Base-by-base conservation (phyloP, 2,797 vertebrate genomes). In the Melanotaenia pygmaea region DNA sequence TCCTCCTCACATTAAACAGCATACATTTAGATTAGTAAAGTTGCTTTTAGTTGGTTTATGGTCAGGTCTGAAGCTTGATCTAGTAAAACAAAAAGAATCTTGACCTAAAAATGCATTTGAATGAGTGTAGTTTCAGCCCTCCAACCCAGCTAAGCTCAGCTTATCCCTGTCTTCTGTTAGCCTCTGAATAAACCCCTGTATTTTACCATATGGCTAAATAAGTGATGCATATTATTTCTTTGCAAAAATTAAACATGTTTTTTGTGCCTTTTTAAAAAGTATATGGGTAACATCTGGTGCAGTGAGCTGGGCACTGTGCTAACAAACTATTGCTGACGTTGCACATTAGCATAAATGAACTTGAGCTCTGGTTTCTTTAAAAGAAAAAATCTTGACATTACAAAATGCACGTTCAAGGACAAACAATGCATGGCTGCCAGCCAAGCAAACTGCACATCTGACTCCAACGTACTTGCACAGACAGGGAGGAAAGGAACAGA, bases 331-430 rank as follows among this genome's bases (percentile, higher is more conserved):
- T 6, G 26, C 28, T 50, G 70, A 70, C 6, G 18, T 57, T 61
- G 62, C 74, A 65, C 65, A 76, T 71, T 28, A 12, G 37, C 37
- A 62, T 34, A 73, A 80, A 83, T 63, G 38, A 61, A 73, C 70
- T 76, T 64, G 66, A 53, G 75, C 35, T 32, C 26, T 30, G 14
- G 24, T 64, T 59, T 63, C 66, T 62, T 71, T 67, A 59, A 38
- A 77, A 82, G 50, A 69, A 74, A 73, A 69, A 74, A 67, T 72
- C n/a, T 75, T 50, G 72, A 59, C 72, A 65, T 78, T 59, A 73
- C 18, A 54, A 79, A 78, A 72, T 34, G 37, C 62, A 59, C 64
- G 58, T 64, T 75, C 59, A 82, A 83, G 79, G 77, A 68, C 80
- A 30, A 74, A 83, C 53, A 65, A 61, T 14, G 30, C 26, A 37